phyloP scores from a whole-genome alignment of 1,140 invertebrate genomes.

The Anastatus disparis region DNA sequence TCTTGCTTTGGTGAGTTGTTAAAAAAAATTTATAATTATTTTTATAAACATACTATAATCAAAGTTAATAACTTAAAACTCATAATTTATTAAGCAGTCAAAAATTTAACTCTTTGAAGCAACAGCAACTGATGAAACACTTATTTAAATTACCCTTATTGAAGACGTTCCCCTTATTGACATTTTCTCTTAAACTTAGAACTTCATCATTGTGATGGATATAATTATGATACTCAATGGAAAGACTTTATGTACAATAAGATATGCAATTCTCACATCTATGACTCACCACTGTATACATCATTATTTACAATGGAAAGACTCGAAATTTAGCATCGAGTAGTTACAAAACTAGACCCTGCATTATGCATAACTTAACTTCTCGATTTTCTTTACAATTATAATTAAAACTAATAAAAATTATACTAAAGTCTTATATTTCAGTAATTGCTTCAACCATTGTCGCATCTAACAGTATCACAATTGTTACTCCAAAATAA shows the following conservation, averaged over 20 bases:
- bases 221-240: slow-evolving; percentile 21
- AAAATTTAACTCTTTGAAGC: no score
- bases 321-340: slow-evolving; percentile 23
- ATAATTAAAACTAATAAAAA: slow-evolving; percentile 33
- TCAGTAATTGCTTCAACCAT: slow-evolving; percentile 60
- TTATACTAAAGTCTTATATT: slow-evolving; percentile 23
- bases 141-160: no score
- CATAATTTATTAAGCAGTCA: no score
- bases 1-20: no score
- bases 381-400: slow-evolving; percentile 19
- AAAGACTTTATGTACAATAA: slow-evolving; percentile 36
- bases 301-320: slow-evolving; percentile 40
- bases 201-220: slow-evolving; percentile 10
- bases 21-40: not conserved
- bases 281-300: slow-evolving; percentile 36
- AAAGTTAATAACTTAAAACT: no score
- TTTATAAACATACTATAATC: not conserved
- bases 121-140: no score
- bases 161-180: no score
- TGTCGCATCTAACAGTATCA: slow-evolving; percentile 77
- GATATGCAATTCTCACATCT: slow-evolving; percentile 31
- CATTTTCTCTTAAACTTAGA: slow-evolving; percentile 10
- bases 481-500: slow-evolving; percentile 89
- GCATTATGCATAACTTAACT: slow-evolving; percentile 6
- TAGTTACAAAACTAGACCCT: slow-evolving; percentile 34